Evolutionary conservation across 2,113 vertebrate genomes (phyloP), one percentile per base, ranked within the genome.

Genomic region (Oreochromis spilurus): DNA sequence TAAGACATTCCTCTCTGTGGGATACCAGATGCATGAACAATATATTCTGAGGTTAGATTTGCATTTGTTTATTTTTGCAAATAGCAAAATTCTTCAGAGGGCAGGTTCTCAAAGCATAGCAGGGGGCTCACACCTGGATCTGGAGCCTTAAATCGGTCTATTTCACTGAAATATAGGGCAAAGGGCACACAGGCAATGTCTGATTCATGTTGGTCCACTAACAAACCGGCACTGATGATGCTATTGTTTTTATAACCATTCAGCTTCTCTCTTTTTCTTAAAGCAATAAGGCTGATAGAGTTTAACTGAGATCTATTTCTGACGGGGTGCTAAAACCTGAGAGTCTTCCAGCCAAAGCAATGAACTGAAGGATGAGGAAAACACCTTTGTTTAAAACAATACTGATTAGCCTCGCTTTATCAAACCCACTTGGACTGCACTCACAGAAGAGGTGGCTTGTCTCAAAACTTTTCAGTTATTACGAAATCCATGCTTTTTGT

Each of bases 1-100:
- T 77, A 26, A 82, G 85, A 84, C 87, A 82, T 70, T 45, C 88
- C 91, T 79, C 85, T 85, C 55, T 29, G 55, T 19, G 26, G 70
- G 84, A 31, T 80, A 90, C 70, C 2, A 50, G 50, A n/a, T n/a
- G 55, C 57, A 78, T 40, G 40, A 79, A 82, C n/a, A 62, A 29
- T 10, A 16, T 40, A 85, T 87, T 45, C 31, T 57, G 8, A 45
- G 21, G 60, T 84, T 52, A 43, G 10, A 40, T 86, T 77, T 89
- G 45, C 86, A 60, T 80, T 75, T 17, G 43, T 85, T 75, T 55
- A n/a, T 75, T 13, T 77, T 82, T 81, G 52, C 78, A 86, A 89
- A 78, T 36, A 62, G 58, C 31, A 5, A 55, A 21, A 36, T 53
- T 38, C 53, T n/a, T 12, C 4, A 43, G 77, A 79, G 31, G 57